phyloP scores from a whole-genome alignment of 2,113 vertebrate genomes.

The Periophthalmus modestus region DNA sequence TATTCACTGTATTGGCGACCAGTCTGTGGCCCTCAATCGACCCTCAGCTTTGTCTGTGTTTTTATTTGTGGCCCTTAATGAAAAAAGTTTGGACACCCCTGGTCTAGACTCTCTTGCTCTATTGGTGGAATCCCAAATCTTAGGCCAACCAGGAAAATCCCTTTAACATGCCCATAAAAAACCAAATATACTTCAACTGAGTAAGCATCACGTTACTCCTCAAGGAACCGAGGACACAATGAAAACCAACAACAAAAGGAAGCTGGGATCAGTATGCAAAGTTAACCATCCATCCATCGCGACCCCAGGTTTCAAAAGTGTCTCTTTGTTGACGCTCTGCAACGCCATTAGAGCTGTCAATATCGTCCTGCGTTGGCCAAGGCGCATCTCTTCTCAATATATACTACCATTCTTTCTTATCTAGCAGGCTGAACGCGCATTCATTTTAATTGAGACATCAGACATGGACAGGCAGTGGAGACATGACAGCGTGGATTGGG shows the following conservation, averaged over 20 bases:
- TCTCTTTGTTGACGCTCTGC: constrained; percentile 22
- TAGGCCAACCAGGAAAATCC: no score
- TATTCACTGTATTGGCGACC: no score
- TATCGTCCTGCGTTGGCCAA: constrained; percentile 49
- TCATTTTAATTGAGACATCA: constrained; percentile 72
- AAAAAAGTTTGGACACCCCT: no score
- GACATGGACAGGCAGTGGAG: constrained; percentile 61
- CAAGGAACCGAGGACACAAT: not conserved
- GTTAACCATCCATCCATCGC: not conserved
- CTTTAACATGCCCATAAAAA: not conserved
- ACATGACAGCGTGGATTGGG: constrained; percentile 43
- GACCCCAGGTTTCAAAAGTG: constrained; percentile 18
- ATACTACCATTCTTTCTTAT: constrained; percentile 57
- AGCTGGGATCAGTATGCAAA: constrained; percentile 33
- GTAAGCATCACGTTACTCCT: not conserved
- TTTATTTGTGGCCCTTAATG: no score
- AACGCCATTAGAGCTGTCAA: constrained; percentile 55
- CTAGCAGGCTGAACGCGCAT: constrained; percentile 64
- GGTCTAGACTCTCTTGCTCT: no score
- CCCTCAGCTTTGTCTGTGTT: no score
- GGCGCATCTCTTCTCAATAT: constrained; percentile 58
- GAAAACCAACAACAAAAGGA: constrained; percentile 21
- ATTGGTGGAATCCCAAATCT: no score
- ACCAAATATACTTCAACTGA: not conserved
- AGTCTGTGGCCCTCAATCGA: no score